Evolutionary conservation across 2,113 vertebrate species (phyloP).

Genomic region (Pelobates fuscus): DNA sequence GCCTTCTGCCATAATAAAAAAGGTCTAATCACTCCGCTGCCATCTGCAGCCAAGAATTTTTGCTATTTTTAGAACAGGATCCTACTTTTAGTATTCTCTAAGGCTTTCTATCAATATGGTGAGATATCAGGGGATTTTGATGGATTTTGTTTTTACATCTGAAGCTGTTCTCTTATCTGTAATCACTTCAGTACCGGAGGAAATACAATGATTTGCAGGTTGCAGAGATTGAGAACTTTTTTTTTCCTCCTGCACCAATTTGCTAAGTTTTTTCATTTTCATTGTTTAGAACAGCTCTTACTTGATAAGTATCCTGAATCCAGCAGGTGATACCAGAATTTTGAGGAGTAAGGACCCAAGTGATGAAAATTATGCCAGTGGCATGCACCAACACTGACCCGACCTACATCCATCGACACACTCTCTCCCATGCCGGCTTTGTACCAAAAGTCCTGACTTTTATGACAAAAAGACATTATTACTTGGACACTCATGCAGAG

Average conservation of each 20-base stretch:
- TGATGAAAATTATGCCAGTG: too few relatives aligned
- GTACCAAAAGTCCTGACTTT: too few relatives aligned
- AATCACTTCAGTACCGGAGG: conserved; percentile 14
- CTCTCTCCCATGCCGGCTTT: too few relatives aligned
- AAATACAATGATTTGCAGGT: conserved; percentile 19
- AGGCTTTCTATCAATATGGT: conserved; percentile 15
- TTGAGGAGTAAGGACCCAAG: too few relatives aligned
- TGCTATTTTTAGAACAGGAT: conserved; percentile 28
- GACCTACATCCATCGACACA: too few relatives aligned
- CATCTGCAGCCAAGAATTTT: conserved; percentile 14
- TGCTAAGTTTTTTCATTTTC: conserved; percentile 17
- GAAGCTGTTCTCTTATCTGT: conserved; percentile 12
- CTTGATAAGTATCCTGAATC: too few relatives aligned
- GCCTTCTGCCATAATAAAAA: conserved; percentile 23
- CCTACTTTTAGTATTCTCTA: conserved; percentile 16
- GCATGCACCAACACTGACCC: too few relatives aligned
- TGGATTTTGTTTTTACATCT: conserved; percentile 34
- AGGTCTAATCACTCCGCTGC: conserved; percentile 27
- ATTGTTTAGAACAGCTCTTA: too few relatives aligned
- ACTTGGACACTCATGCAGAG: too few relatives aligned
- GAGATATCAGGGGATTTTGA: conserved; percentile 18
- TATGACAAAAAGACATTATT: too few relatives aligned
- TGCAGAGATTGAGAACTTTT: neutral
- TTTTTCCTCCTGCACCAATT: conserved; percentile 25
- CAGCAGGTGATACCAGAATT: too few relatives aligned